Conservation (phyloP, 2,113 vertebrate genomes). For the Chrysochloris asiatica region DNA sequence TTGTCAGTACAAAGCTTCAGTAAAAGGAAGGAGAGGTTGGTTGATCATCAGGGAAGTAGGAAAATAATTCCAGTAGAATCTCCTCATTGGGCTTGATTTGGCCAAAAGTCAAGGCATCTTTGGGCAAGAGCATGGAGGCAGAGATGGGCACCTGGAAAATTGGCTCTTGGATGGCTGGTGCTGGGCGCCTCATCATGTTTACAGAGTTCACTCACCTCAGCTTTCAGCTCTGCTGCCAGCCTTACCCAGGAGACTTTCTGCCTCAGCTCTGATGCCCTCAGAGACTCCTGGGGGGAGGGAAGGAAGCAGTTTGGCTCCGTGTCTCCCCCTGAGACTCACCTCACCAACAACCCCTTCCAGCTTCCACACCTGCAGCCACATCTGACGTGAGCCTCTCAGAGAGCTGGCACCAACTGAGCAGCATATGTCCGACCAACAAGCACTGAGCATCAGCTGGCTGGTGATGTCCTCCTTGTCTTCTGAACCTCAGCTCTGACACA, state of each 20-base stretch:
- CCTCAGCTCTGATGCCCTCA: not conserved
- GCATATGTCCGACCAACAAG: not conserved
- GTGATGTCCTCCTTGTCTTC: not conserved
- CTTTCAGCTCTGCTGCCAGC: not conserved
- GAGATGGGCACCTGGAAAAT: not conserved
- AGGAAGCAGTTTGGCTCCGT: not conserved
- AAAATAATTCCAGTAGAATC: not conserved
- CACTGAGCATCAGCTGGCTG: not conserved
- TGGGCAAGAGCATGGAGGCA: not conserved
- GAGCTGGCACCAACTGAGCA: not conserved
- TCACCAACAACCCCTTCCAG: not conserved
- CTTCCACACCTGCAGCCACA: not conserved
- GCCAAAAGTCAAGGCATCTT: not conserved
- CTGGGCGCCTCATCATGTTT: not conserved
- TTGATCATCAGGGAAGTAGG: not conserved
- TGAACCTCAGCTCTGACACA: not conserved
- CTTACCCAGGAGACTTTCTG: not conserved
- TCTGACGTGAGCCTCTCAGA: not conserved
- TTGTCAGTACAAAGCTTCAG: not conserved
- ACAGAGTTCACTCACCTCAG: not conserved
- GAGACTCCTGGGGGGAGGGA: slow-evolving; percentile 25
- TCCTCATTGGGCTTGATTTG: not conserved
- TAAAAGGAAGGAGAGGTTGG: slow-evolving; percentile 4
- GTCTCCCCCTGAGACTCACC: not conserved
- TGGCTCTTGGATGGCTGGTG: not conserved